Conservation (phyloP, 2,888 invertebrate species). For the Agriopis leucophaearia region DNA sequence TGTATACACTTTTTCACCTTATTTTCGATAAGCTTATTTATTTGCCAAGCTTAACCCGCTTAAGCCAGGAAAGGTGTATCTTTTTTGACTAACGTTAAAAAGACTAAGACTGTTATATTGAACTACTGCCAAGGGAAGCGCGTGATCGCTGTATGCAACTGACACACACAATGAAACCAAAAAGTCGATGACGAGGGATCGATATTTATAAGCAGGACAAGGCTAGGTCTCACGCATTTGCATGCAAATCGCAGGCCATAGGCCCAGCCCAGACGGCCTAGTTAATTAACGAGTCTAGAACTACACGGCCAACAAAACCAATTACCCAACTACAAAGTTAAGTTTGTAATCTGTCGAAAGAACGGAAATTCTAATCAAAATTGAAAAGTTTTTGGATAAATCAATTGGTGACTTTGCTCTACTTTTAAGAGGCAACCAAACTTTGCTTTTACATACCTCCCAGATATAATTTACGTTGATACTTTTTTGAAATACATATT, state of each 20-base stretch:
- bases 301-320: not conserved
- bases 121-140: not conserved
- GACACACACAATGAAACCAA: conserved; percentile 4
- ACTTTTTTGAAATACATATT: too few species aligned
- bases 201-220: conserved; percentile 3
- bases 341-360: not conserved
- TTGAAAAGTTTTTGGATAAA: not conserved
- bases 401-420: not conserved
- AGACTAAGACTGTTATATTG: too few species aligned
- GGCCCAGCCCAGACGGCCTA: not conserved
- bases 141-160: not conserved
- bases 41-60: too few species aligned
- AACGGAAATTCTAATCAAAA: not conserved
- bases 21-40: too few species aligned
- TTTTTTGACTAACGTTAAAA: too few species aligned
- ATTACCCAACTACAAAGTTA: not conserved
- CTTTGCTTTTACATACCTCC: not conserved
- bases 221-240: conserved; percentile 5
- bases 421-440: not conserved
- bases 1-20: too few species aligned
- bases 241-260: conserved; percentile 16
- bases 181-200: conserved; percentile 7
- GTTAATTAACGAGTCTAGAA: conserved; percentile 1
- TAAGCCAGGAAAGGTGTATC: too few species aligned
- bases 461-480: not conserved